Percentiles rank a stretch among this genome's conserved stretches.
These are phyloP conservation scores for Psettodes erumei DNA, from an alignment of 2,113 vertebrate genomes.

Conservation along the genomic window DNA sequence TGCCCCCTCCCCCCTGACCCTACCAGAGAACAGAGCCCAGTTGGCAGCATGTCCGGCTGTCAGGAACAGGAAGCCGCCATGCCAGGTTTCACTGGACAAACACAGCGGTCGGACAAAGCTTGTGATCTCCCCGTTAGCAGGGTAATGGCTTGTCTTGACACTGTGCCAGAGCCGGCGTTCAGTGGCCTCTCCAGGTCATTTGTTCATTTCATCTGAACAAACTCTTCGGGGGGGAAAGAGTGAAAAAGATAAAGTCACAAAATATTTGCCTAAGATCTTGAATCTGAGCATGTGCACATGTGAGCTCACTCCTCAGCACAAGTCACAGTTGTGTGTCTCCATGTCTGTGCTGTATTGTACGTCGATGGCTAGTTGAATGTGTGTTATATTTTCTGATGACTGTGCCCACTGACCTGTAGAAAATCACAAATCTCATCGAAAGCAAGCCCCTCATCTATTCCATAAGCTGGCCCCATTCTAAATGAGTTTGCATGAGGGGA, in stretches of 20 bases:
- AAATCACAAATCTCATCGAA: conserved; percentile 26
- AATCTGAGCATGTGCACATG: background rate
- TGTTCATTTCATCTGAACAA: conserved; percentile 8
- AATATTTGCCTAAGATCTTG: conserved; percentile 2
- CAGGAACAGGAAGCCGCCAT: conserved; percentile 23
- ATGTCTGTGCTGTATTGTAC: background rate
- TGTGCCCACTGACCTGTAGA: conserved; percentile 58
- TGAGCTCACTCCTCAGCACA: background rate
- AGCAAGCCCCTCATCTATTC: conserved; percentile 7
- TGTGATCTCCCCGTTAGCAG: conserved; percentile 8
- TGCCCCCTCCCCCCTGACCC: conserved; percentile 12
- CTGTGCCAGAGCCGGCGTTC: conserved; percentile 16
- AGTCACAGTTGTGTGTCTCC: conserved; percentile 9
- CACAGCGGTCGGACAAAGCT: conserved; percentile 7
- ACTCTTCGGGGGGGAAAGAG: background rate
- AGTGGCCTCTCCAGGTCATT: background rate
- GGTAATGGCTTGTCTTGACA: conserved; percentile 24
- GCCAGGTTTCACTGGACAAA: conserved; percentile 38
- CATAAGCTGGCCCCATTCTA: conserved; percentile 61
- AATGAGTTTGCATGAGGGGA: conserved; percentile 36
- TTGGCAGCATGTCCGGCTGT: conserved; percentile 37
- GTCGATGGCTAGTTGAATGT: conserved; percentile 6
- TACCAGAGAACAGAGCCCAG: conserved; percentile 48
- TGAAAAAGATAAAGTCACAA: conserved; percentile 4
- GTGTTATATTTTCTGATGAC: conserved; percentile 41